These are phyloP conservation scores for Megalurothrips usitatus DNA, from an alignment of 2,888 invertebrate genomes.

Conservation along the genomic window DNA sequence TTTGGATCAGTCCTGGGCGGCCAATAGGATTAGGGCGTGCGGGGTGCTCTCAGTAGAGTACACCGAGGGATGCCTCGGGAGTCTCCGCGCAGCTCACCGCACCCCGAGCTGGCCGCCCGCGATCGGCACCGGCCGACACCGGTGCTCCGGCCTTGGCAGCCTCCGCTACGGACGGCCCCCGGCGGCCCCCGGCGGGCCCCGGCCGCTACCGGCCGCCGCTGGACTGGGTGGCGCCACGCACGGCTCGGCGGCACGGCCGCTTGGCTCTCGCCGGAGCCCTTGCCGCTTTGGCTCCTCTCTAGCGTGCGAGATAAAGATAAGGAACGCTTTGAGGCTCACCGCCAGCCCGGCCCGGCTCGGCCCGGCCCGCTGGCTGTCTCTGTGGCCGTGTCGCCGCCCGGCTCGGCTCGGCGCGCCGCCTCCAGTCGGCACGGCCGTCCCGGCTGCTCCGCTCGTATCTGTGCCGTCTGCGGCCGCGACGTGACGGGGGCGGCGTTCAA, in stretches of 20 bases:
- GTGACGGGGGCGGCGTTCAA: too few species aligned
- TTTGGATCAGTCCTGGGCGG: too few species aligned
- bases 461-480: too few species aligned
- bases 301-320: conserved; percentile 24
- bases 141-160: too few species aligned
- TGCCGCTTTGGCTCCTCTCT: conserved; percentile 37
- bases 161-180: not conserved
- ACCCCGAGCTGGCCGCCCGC: too few species aligned
- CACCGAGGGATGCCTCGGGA: too few species aligned
- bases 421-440: not conserved
- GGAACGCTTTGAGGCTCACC: not conserved
- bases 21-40: too few species aligned
- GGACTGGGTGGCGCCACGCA: not conserved
- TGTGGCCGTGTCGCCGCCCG: not conserved
- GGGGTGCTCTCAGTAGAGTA: too few species aligned
- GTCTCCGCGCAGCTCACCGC: too few species aligned
- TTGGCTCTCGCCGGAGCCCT: too few species aligned
- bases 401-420: not conserved
- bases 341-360: not conserved
- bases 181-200: not conserved
- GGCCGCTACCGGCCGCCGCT: not conserved
- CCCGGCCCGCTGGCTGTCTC: not conserved
- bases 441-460: not conserved
- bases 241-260: not conserved
- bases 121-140: too few species aligned